Conservation (phyloP, 2,797 vertebrate species). For the Eulemur coronatus region DNA sequence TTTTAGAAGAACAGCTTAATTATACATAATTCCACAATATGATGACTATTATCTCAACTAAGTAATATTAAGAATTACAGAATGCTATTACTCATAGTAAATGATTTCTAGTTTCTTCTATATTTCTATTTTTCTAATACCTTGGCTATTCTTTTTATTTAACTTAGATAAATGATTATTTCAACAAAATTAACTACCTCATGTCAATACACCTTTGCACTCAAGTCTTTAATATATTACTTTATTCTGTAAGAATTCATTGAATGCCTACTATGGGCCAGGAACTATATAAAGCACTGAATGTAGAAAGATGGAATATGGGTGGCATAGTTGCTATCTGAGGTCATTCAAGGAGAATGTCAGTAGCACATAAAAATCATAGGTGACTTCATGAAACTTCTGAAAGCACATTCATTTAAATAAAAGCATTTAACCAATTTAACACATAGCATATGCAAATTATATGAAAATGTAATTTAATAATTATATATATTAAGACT, state of each 20-base stretch:
- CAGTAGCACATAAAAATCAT: neutral
- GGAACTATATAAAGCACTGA: neutral
- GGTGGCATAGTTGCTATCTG: neutral
- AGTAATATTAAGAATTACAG: conserved; percentile 60
- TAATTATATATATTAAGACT: neutral
- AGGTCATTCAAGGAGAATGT: neutral
- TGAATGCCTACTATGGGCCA: neutral
- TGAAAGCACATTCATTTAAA: neutral
- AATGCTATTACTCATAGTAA: conserved; percentile 35
- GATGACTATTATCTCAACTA: conserved; percentile 58
- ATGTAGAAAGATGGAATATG: neutral
- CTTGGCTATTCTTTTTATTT: neutral
- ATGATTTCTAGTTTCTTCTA: conserved; percentile 62
- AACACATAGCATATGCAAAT: neutral
- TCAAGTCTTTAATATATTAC: neutral
- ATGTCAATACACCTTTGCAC: neutral
- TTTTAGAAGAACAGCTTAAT: conserved; percentile 69
- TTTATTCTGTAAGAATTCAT: neutral
- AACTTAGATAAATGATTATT: conserved; percentile 44
- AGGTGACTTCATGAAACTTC: neutral
- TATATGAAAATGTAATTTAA: neutral
- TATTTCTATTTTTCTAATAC: conserved; percentile 4
- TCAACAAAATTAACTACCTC: conserved; percentile 12
- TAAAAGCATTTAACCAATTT: neutral
- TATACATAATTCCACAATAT: conserved; percentile 1